These are phyloP conservation scores for Lineus longissimus DNA, from an alignment of 1,140 invertebrate species.

Conservation along the genomic window DNA sequence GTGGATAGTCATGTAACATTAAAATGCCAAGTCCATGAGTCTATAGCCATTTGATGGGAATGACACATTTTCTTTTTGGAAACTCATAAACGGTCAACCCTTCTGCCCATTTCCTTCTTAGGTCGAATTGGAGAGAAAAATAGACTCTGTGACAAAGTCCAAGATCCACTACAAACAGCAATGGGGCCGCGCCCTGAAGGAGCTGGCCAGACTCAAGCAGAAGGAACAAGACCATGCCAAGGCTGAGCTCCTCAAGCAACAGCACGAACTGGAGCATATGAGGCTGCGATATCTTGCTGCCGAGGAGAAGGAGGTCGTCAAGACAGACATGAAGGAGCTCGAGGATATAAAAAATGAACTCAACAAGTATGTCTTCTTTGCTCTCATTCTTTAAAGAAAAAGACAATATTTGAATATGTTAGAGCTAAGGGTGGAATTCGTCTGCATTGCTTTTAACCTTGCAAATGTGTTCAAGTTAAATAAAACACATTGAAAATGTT, in stretches of 20 bases:
- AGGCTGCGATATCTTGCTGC: constrained; percentile 47
- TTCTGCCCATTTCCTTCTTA: constrained; percentile 15
- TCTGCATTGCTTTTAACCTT: not conserved
- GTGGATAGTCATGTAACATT: too few relatives aligned
- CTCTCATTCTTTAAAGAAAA: too few relatives aligned
- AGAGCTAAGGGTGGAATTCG: not conserved
- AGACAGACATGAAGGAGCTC: constrained; percentile 45
- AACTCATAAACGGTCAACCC: too few relatives aligned
- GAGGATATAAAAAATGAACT: constrained; percentile 50
- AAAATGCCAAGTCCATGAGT: too few relatives aligned
- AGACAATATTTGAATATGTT: not conserved
- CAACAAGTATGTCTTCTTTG: constrained; percentile 41
- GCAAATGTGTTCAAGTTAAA: too few relatives aligned
- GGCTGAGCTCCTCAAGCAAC: constrained; percentile 38
- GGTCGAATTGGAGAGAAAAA: constrained; percentile 52
- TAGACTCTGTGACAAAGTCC: constrained; percentile 50
- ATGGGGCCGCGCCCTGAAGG: constrained; percentile 52
- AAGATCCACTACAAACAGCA: constrained; percentile 56
- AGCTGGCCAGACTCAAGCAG: constrained; percentile 51
- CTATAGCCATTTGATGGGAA: too few relatives aligned
- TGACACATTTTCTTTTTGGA: too few relatives aligned
- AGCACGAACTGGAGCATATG: constrained; percentile 55
- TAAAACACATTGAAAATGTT: too few relatives aligned
- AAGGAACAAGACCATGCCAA: constrained; percentile 46
- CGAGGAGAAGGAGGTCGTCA: constrained; percentile 50